phyloP scores from a whole-genome alignment of 2,113 vertebrate species.

The Cebus imitator region DNA sequence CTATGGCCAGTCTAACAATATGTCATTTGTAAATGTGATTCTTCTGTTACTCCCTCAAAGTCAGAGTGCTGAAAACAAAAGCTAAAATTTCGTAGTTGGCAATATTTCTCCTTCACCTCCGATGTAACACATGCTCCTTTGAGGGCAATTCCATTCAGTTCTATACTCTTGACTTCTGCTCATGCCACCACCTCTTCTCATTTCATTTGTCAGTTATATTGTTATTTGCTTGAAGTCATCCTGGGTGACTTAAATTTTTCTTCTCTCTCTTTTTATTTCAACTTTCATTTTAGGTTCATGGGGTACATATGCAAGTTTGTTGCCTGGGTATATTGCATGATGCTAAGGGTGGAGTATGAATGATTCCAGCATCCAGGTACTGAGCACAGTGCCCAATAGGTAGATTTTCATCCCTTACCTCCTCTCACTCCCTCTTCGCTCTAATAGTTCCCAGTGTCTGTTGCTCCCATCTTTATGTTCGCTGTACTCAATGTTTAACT shows the following conservation, averaged over 20 bases:
- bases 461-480: no score
- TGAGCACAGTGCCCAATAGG: no score
- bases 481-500: no score
- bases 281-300: no score
- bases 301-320: no score
- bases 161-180: neutral
- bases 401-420: no score
- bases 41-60: neutral
- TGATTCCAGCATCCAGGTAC: no score
- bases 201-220: neutral
- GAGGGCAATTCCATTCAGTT: neutral
- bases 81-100: neutral
- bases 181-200: neutral
- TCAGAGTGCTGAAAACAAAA: neutral
- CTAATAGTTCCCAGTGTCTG: no score
- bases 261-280: no score
- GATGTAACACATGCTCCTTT: neutral
- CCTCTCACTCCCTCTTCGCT: no score
- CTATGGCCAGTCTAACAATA: neutral
- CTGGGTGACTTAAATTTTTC: neutral
- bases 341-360: no score
- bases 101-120: neutral
- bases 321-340: no score
- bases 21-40: neutral
- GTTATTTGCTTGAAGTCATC: neutral